Base-by-base conservation (phyloP, 2,797 vertebrate species). In the Diplodus puntazzo region DNA sequence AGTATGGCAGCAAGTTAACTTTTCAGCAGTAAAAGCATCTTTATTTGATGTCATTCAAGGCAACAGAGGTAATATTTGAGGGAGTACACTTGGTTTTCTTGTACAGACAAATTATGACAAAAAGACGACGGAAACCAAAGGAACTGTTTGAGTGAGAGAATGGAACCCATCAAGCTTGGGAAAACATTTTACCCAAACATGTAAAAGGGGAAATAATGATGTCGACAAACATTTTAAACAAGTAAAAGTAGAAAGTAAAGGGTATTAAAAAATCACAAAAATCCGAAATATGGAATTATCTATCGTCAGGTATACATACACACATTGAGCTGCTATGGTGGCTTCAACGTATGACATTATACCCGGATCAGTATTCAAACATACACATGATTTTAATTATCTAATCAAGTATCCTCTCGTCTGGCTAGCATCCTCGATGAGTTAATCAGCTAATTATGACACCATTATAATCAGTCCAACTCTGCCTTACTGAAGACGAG, bases 381-480 rank as follows among this genome's bases (percentile, higher is more conserved):
- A 75, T 75, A 78, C 55, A 82, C 83, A 71, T 61, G 50, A 75
- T 83, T 81, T 53, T 82, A 88, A 90, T 91, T 45, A 90, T 85
- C 66, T 80, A 72, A 92, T 91, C 89, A 91, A 88, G 86, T 79
- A 83, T 77, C 73, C 85, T 86, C 83, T 84, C 60, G 45, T 86
- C 88, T 87, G 84, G 82, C 85, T 81, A 83, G 74, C 87, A 69
- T 88, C 81, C 84, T 90, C 73, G 80, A 87, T 76, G 20, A 88
- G 76, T 75, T 89, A 90, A 90, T 93, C 87, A 91, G 84, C 86
- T 88, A 83, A 93, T 93, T 90, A 88, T 13, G 27, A 34, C 69
- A 14, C 79, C 58, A 77, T 90, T 87, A 80, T 71, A 88, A 90
- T 92, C 87, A 92, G 79, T 48, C 55, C 69, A 43, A 57, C 79